Conservation (phyloP, 2,113 vertebrate genomes). For the Syrrhaptes paradoxus region DNA sequence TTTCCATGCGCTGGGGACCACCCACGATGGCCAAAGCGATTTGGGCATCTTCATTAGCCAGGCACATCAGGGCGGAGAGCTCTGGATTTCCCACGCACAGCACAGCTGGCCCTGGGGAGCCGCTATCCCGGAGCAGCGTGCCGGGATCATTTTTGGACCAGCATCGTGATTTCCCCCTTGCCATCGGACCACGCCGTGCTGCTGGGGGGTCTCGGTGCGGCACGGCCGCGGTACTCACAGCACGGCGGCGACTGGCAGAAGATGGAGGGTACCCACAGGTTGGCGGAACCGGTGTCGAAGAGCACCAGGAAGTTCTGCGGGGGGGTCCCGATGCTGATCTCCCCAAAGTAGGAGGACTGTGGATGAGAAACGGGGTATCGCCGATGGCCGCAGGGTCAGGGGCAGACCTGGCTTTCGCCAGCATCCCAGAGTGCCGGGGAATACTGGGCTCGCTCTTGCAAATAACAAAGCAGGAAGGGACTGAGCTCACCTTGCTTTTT, state of each 20-base stretch:
- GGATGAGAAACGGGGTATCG: background rate
- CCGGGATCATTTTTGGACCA: fast-evolving
- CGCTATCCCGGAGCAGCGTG: background rate
- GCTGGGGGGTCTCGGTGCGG: background rate
- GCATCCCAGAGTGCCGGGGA: background rate
- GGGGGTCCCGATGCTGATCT: conserved; percentile 73
- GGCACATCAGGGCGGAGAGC: background rate
- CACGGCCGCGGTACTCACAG: conserved; percentile 31
- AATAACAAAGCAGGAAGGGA: fast-evolving
- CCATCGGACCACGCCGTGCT: fast-evolving
- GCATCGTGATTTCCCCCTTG: fast-evolving
- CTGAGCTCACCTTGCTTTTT: background rate
- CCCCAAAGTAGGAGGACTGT: conserved; percentile 71
- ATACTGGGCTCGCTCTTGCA: background rate
- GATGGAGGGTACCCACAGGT: conserved; percentile 74
- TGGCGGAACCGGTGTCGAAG: conserved; percentile 72
- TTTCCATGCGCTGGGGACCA: background rate
- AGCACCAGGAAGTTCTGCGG: conserved; percentile 72
- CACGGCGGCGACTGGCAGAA: conserved; percentile 60
- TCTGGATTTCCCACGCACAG: background rate
- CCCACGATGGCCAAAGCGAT: fast-evolving
- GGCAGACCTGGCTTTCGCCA: fast-evolving
- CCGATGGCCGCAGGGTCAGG: background rate
- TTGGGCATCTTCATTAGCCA: fast-evolving
- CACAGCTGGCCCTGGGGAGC: background rate